A percentile compares a stretch with the other conserved stretches of the same genome.
Evolutionary conservation across 2,888 invertebrate species (phyloP).

Genomic region (Watsonalla binaria): DNA sequence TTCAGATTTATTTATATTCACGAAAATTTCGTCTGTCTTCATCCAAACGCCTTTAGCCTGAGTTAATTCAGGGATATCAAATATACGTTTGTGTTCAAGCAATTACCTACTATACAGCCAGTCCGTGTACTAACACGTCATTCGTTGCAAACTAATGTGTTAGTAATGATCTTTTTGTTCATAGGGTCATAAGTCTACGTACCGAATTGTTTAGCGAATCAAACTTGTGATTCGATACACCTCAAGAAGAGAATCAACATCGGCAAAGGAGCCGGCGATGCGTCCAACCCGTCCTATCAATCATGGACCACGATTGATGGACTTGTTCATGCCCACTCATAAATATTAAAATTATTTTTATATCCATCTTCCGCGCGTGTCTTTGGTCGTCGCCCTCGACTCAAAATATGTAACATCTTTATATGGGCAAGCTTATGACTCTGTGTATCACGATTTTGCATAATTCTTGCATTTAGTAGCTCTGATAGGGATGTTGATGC

Average conservation of each 20-base stretch:
- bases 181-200: background rate
- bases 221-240: background rate
- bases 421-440: conserved; percentile 33
- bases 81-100: too few species aligned
- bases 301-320: conserved; percentile 28
- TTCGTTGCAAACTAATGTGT: background rate
- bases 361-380: conserved; percentile 22
- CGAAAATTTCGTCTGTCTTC: too few species aligned
- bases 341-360: conserved; percentile 35
- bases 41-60: too few species aligned
- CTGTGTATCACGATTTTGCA: conserved; percentile 37
- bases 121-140: background rate
- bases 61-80: too few species aligned
- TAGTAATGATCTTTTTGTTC: background rate
- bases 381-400: conserved; percentile 9
- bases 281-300: conserved; percentile 21
- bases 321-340: conserved; percentile 26
- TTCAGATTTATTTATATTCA: too few species aligned
- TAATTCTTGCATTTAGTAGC: conserved; percentile 35
- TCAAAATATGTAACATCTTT: conserved; percentile 27
- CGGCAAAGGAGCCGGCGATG: background rate
- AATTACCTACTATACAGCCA: background rate
- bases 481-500: conserved; percentile 5
- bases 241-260: background rate
- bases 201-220: background rate